Base-by-base conservation (phyloP, 2,888 invertebrate species). In the Dolichopus griseipennis region DNA sequence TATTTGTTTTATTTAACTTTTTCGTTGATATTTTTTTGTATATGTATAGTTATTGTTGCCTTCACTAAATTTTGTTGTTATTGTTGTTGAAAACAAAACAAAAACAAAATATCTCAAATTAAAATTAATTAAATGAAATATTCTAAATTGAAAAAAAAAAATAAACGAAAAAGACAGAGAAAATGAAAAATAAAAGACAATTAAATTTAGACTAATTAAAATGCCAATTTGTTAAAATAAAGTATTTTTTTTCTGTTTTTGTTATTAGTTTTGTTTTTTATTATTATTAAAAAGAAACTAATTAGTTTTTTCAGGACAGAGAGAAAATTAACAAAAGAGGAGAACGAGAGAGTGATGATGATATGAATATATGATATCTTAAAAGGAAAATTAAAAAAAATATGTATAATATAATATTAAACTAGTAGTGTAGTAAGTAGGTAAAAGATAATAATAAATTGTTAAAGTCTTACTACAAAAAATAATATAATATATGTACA, bases 81-180 rank as follows among this genome's bases (percentile, higher is more conserved):
- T 27, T 41, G 9, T 41, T 41, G 15, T 41, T 41, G 9, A 41
- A 41, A 52, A 52, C 15, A 52, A 52, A 6, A 52, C 52, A 52
- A 52, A 52, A 52, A 7, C 5, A 52, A 52, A 52, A 52, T 18
- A 52, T 52, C 18, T 52, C 52, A 52, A 52, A 52, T 52, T 52
- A 52, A 52, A 52, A 52, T 52, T 52, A 52, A 52, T 52, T 52
- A 52, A 52, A 52, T 52, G 52, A 52, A 52, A 52, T 52, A 52
- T 52, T 52, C 52, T 52, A 52, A 52, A 52, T 52, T 52, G 52
- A 15, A 52, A 15, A 52, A 52, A 15, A 52, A 52, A 52, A 2
- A 52, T 52, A 52, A 2, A 52, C 2, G 18, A 52, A 18, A 52
- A 52, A 1, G n/a, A 52, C 2, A 9, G 15, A 37, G 6, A 52